Evolutionary conservation across 2,888 invertebrate species (phyloP).

Genomic region (Metopia argyrocephala): DNA sequence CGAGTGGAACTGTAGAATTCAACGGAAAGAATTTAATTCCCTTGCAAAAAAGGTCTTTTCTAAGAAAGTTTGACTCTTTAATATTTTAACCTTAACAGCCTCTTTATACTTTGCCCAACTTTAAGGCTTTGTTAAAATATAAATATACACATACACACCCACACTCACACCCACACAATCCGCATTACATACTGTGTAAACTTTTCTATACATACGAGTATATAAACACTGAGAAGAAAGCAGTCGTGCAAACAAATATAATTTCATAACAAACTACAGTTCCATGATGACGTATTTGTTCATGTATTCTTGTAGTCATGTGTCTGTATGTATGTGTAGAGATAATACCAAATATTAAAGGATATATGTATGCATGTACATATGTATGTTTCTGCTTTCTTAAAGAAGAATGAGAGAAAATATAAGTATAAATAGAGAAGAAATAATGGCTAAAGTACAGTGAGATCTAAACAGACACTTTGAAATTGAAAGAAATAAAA

Average conservation of each 20-base stretch:
- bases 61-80: slow-evolving; percentile 44
- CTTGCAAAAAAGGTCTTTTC: neutral
- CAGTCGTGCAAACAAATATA: slow-evolving; percentile 64
- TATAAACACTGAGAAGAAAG: neutral
- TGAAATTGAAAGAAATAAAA: too few species aligned
- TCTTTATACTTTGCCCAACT: neutral
- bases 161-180: neutral
- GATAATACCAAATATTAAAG: neutral
- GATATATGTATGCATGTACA: neutral
- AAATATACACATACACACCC: neutral
- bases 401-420: neutral
- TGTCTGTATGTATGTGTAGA: neutral
- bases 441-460: too few species aligned
- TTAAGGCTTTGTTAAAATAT: neutral
- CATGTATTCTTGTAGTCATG: neutral
- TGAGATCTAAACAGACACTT: too few species aligned
- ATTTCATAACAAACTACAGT: slow-evolving; percentile 62
- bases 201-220: neutral
- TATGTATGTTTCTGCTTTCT: neutral
- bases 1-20: neutral
- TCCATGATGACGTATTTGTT: slow-evolving; percentile 49
- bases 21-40: neutral
- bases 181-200: too few species aligned
- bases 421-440: too few species aligned
- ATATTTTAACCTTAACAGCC: slow-evolving; percentile 57